Base-by-base conservation (phyloP, 2,113 vertebrate species). In the Anarrhichthys ocellatus region DNA sequence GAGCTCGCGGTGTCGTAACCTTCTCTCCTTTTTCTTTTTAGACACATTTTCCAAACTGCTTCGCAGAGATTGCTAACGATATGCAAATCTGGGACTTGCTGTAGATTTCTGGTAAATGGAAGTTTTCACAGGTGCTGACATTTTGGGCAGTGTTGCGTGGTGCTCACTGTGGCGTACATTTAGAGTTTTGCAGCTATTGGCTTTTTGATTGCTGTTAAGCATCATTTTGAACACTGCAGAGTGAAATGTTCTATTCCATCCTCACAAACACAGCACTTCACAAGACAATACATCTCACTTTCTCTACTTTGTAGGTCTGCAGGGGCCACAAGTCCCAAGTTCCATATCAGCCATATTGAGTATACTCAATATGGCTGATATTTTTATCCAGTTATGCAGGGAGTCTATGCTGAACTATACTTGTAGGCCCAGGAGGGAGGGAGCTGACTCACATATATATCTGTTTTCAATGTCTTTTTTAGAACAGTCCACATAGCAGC, bases 41-140 rank as follows among this genome's bases (percentile, higher is more conserved):
- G 44, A 82, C 59, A 67, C 44, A 59, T 75, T 88, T 62, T 64
- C 29, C 52, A 66, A 11, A 75, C 22, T 38, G 44, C 42, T 77
- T 81, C 17, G 27, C 69, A 78, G 44, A 56, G 65, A 88, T 84
- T 80, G 68, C 61, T 74, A 76, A 88, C 73, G 11, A 76, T 65
- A 84, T 87, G 89, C 78, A 81, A 83, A 89, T 87, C 9, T 36
- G 5, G 1, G 18, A 63, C 61, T n/a, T 77, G 65, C 50, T 11
- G 6, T 38, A 42, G 75, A 73, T 82, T 80, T 22, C 14, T 61
- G 40, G 68, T 68, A 74, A 75, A 65, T 85, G 59, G 68, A 73
- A 32, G 81, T 77, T 79, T 74, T 79, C 56, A 81, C 70, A 77
- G 80, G 75, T 83, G 80, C 67, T 88, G 82, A 87, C 78, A 90